Base-by-base conservation (phyloP, 2,113 vertebrate genomes). In the Genyomyrus donnyi region DNA sequence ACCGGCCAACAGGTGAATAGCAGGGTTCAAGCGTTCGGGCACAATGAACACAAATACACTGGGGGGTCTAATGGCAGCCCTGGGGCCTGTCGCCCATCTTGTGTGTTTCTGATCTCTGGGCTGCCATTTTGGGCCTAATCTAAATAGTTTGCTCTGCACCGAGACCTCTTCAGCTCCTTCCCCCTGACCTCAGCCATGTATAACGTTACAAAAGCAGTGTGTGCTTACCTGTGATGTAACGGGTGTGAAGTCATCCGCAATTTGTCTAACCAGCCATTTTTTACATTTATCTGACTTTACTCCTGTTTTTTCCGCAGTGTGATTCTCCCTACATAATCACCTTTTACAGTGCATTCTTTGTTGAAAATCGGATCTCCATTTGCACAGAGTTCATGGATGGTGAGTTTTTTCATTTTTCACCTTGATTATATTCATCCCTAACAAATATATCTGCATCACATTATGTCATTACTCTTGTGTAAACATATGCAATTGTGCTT, bases 351-450 rank as follows among this genome's bases (percentile, higher is more conserved):
- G 98, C 98, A 91, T 99, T 99, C 96, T 99, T 99, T 93, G 97
- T 99, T 91, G 98, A 99, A 94, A 99, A 99, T 96, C 96, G 98
- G 92, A 99, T 99, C 95, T 99, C 98, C 0, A 96, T 99, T 94
- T 99, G 98, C 94, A 99, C 98, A 88, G 98, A 99, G 95, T 99
- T 98, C 93, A 99, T 99, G 98, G 98, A 99, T 89, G 98, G 98
- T 99, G 94, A 98, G 98, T 92, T 15, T 13, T 90, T 88, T 70
- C 80, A 48, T 39, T 1, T 66, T 86, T 52, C 56, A 66, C 56
- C 15, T 52, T 46, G 19, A 66, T 88, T 31, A 52, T 52, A 24
- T 74, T 74, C 24, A 74, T 50, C 13, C 21, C 35, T 31, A 39
- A 74, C 39, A 74, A 48, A 45, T 35, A 10, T 88, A 70, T 86